Base-by-base conservation (phyloP, 2,797 vertebrate genomes). In the Pseudochirops corinnae region DNA sequence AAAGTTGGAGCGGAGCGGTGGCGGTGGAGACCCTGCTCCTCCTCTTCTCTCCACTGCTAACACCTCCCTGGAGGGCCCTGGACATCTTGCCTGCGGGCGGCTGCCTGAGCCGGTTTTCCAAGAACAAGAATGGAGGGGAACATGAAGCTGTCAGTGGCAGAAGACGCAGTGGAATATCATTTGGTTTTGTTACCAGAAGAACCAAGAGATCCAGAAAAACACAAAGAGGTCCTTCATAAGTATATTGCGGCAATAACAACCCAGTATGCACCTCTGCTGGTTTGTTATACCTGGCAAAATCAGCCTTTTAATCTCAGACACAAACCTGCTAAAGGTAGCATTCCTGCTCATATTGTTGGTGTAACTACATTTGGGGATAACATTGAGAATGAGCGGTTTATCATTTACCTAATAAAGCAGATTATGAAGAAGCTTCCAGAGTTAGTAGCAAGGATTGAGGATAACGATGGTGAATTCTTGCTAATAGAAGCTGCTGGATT, bases 331-430 rank as follows among this genome's bases (percentile, higher is more conserved):
- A 99, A 99, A 99, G 99, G 99, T 46, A 98, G 90, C 92, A 96
- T 98, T 56, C 99, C 99, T 21, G 99, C 99, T 95, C 99, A 99
- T 98, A 98, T 99, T 55, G 99, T 99, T 50, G 99, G 99, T n/a
- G 98, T 98, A 96, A 99, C 99, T 91, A 97, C 98, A 96, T 99
- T 99, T 98, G 99, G 99, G 56, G 99, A 99, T 97, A 99, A 99
- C 39, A 99, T 99, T 96, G 99, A 99, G 95, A 99, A 99, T 56
- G 99, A 99, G 98, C 99, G 99, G 99, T 99, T 99, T 97, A 99
- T 99, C 33, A 99, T 99, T 96, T 99, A 99, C 96, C 98, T 99
- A 57, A 95, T 99, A 56, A 99, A 99, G 93, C 98, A 99, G 97
- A 99, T 99, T 98, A 99, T 99, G 58, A 97, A 99, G 94, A 98